Evolutionary conservation across 2,113 vertebrate species (phyloP).

Genomic region (Tetrax tetrax): DNA sequence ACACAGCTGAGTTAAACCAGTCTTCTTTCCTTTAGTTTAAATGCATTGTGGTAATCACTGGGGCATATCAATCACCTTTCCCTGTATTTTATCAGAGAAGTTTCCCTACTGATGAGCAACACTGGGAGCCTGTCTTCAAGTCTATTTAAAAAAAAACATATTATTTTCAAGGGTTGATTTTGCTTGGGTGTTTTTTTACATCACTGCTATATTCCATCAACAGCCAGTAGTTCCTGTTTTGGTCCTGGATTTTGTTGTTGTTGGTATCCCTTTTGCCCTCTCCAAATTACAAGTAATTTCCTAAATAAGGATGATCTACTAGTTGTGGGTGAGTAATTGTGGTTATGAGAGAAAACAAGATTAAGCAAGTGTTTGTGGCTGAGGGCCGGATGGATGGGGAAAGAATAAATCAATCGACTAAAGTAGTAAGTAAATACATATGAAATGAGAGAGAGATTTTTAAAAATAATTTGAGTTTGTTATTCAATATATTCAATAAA

Average conservation of each 20-base stretch:
- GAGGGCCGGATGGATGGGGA: not conserved
- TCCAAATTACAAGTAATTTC: conserved; percentile 32
- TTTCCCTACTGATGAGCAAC: not conserved
- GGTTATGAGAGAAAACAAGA: conserved; percentile 38
- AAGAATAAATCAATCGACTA: not conserved
- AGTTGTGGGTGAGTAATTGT: conserved; percentile 44
- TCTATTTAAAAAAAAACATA: not conserved
- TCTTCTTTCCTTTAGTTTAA: not conserved
- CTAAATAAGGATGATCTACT: conserved; percentile 43
- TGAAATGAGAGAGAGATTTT: not conserved
- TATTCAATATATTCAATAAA: not conserved
- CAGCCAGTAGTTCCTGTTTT: not conserved
- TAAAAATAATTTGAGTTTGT: not conserved
- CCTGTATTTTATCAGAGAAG: not conserved
- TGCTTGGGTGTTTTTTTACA: not conserved
- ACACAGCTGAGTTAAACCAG: not conserved
- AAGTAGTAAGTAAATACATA: conserved; percentile 13
- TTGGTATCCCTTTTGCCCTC: not conserved
- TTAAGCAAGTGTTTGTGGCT: conserved; percentile 40
- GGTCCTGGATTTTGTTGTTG: not conserved
- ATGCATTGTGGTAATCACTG: not conserved
- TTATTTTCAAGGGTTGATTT: not conserved
- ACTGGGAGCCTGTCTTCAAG: not conserved
- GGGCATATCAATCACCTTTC: not conserved
- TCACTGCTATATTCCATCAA: not conserved